Conservation (phyloP, 2,888 invertebrate species). For the Aricia artaxerxes region DNA sequence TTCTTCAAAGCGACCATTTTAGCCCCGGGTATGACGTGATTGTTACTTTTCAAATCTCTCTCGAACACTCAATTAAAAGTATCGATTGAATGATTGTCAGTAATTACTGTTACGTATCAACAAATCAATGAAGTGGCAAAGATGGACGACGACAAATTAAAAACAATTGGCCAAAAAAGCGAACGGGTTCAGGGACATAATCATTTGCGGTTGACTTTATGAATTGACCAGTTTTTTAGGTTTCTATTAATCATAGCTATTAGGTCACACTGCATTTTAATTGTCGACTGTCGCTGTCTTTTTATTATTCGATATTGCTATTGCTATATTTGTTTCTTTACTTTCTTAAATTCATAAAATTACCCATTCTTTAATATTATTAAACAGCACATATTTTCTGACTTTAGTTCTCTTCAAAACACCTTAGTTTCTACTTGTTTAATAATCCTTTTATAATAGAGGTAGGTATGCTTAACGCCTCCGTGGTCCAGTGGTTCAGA, state of each 20-base stretch:
- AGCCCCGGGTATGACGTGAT: not conserved
- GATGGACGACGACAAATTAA: constrained; percentile 26
- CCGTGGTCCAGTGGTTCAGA: no score
- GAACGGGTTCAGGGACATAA: constrained; percentile 30
- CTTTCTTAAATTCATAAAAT: no score
- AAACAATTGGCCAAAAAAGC: constrained; percentile 33
- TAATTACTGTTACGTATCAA: constrained; percentile 21
- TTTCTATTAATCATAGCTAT: constrained; percentile 18
- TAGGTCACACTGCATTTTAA: constrained; percentile 28
- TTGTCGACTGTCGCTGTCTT: not conserved
- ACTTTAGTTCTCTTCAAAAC: no score
- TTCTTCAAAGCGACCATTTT: no score
- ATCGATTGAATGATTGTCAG: constrained; percentile 9
- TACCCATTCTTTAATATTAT: no score
- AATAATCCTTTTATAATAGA: no score
- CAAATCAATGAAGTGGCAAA: constrained; percentile 19
- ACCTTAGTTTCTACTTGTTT: no score
- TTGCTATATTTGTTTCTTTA: not conserved
- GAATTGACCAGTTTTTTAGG: constrained; percentile 22
- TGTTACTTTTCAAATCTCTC: not conserved
- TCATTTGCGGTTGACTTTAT: constrained; percentile 24
- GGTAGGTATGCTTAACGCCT: no score
- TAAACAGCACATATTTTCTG: no score
- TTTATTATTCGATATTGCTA: not conserved
- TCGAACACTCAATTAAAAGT: not conserved